phyloP scores from a whole-genome alignment of 35 echinoderm and acorn worm species.

The Heliocidaris tuberculata region DNA sequence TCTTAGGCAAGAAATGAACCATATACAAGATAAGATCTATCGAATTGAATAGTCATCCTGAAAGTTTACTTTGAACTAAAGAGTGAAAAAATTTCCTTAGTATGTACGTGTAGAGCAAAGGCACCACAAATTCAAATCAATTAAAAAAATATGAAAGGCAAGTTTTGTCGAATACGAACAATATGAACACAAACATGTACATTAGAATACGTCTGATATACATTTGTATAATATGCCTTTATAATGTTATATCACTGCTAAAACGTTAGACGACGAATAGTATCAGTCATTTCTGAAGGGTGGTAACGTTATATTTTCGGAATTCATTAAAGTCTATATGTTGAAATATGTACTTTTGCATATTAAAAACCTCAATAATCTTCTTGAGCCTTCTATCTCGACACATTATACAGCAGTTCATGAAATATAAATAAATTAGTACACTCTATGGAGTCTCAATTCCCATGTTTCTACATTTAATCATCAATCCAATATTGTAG shows the following conservation, averaged over 20 bases:
- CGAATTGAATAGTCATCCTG: neutral
- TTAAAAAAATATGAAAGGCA: neutral
- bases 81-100: neutral
- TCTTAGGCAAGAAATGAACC: neutral
- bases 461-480: too few species aligned
- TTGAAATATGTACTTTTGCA: too few species aligned
- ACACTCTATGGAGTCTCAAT: too few species aligned
- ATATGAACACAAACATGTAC: neutral
- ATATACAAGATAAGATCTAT: neutral
- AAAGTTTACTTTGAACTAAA: neutral
- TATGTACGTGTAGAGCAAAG: neutral
- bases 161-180: neutral
- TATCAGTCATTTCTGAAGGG: too few species aligned
- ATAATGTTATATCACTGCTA: neutral
- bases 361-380: too few species aligned
- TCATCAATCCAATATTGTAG: too few species aligned
- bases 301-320: too few species aligned
- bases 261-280: too few species aligned
- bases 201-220: neutral
- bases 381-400: too few species aligned
- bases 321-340: too few species aligned
- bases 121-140: neutral
- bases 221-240: neutral
- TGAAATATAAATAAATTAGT: too few species aligned
- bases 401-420: too few species aligned